Evolutionary conservation across 1,140 invertebrate genomes (phyloP), one percentile per base, ranked within the genome.

Genomic region (Antheraea mylitta): DNA sequence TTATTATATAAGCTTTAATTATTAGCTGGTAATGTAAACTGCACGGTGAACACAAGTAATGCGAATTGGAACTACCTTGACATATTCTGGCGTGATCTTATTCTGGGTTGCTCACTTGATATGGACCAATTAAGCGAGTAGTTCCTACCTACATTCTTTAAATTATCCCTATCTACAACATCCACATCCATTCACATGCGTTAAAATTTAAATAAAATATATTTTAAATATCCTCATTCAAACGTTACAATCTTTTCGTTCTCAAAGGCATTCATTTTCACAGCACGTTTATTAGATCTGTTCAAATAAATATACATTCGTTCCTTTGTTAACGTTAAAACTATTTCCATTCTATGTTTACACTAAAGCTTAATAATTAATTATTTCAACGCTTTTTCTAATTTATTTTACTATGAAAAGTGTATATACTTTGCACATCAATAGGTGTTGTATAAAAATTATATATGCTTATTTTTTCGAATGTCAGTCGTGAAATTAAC

Each of bases 401-500:
- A 53, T 13, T 53, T 16, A 53, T 53, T 16, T 53, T 16, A 53
- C 16, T 16, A 13, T 13, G 45, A 53, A 42, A 9, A 9, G 11
- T 53, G 0, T 13, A 16, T 53, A 16, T 53, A 42, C 38, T 42
- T 42, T 42, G 11, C 7, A 42, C 2, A 11, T 42, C 38, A 10
- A 42, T 42, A 42, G 38, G 38, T 42, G 38, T 8, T 42, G 7
- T 42, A 42, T 42, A 42, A 4, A 58, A 38, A 62, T 10, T 58
- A 18, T 66, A 11, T 11, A 18, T 8, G 61, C 10, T 38, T n/a
- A 64, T 42, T 42, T 18, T 64, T 45, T 64, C n/a, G 36, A 48
- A 18, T 37, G 30, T 48, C 19, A 42, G 8, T 42, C 8, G 38
- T 61, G 45, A 69, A 72, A 75, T 65, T 38, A 76, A 64, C 64